These are phyloP conservation scores for Rhombomys opimus DNA, from an alignment of 2,113 vertebrate species.

Conservation along the genomic window DNA sequence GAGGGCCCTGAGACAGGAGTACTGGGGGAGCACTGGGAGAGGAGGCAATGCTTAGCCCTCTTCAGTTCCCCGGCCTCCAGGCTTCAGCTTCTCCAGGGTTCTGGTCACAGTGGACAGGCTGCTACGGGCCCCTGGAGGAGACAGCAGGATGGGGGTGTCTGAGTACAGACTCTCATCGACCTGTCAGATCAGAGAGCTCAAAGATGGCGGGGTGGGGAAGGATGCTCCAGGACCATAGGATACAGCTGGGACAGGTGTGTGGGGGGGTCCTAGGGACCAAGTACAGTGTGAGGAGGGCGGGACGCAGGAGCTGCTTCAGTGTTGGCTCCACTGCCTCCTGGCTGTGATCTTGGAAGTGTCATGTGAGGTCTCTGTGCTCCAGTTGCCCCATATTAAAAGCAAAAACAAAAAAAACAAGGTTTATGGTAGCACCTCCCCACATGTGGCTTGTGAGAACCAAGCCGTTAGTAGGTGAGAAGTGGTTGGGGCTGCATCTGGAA, in stretches of 20 bases:
- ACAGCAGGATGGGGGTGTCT: conserved; percentile 5
- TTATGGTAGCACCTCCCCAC: not conserved
- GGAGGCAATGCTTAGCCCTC: conserved; percentile 35
- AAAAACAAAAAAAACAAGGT: not conserved
- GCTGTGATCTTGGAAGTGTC: not conserved
- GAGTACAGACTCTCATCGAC: not conserved
- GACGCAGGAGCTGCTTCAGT: not conserved
- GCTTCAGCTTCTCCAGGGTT: conserved; percentile 80
- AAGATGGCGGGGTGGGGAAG: not conserved
- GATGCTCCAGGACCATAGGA: not conserved
- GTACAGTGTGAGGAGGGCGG: not conserved
- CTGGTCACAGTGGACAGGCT: conserved; percentile 78
- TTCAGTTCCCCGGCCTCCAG: conserved; percentile 57
- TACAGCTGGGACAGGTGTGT: not conserved
- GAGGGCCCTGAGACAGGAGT: not conserved
- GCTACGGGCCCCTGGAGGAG: conserved; percentile 64
- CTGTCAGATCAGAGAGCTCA: not conserved
- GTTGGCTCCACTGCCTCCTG: not conserved
- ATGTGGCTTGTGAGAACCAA: not conserved
- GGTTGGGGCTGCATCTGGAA: not conserved
- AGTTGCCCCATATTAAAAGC: not conserved
- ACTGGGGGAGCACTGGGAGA: not conserved
- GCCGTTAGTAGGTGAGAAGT: not conserved
- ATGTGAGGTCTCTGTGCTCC: not conserved
- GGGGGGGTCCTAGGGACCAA: not conserved